Evolutionary conservation across 2,888 invertebrate genomes (phyloP), one percentile per base, ranked within the genome.

Genomic region (Leucophora obtusa): DNA sequence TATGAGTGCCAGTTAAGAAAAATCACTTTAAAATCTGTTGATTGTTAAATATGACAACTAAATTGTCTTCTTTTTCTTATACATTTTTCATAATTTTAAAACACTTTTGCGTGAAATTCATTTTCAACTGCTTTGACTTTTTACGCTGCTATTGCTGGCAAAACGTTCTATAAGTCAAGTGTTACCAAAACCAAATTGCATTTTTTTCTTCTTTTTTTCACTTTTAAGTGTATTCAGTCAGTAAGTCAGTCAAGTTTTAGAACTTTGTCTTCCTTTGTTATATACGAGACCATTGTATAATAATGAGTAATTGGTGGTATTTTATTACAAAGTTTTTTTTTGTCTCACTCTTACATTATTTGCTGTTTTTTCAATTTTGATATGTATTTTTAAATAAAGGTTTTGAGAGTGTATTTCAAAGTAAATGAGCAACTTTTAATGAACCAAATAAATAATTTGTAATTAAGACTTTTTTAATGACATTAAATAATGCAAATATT

Each of bases 251-350:
- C 15, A 28, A 28, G 21, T 14, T 24, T 6, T 54, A 18, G 21
- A 4, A 8, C 56, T 14, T 24, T 56, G 4, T 5, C n/a, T 28
- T 14, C 18, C 4, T 24, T 18, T 56, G 56, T 28, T 28, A 6
- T 17, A 18, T 18, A 14, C 11, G 9, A 10, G 59, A 18, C 33
- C 15, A 15, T 54, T 11, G 43, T 43, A 35, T 33, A 58, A 68
- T 62, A 60, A 69, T 77, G 69, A 81, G 60, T 76, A 76, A 81
- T 81, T 65, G 76, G 69, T 77, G 76, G 65, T 60, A 73, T 73
- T 73, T 73, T 76, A 73, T 81, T 69, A 80, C 72, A 76, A 76
- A 80, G 63, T 50, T 73, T 14, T 73, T 14, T 38, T 38, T 7
- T 28, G 14, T 10, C 38, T 38, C 38, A 38, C 38, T 11, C 11